Evolutionary conservation across 1,140 invertebrate species (phyloP).

Genomic region (Rhopalosiphum maidis): DNA sequence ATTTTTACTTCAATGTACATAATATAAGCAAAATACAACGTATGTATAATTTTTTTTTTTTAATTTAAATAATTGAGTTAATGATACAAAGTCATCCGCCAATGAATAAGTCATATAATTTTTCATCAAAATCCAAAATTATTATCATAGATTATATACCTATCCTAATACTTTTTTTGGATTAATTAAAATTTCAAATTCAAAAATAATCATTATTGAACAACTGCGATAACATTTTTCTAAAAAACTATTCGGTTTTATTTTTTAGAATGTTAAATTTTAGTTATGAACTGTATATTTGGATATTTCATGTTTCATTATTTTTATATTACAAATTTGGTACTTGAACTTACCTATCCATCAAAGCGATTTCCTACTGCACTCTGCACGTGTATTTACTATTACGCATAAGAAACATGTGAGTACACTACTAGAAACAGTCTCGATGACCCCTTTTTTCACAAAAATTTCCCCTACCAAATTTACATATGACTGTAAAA

Average conservation of each 20-base stretch:
- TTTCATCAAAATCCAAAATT: neutral
- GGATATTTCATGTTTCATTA: neutral
- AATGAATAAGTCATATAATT: neutral
- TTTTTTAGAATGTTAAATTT: neutral
- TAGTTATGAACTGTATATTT: neutral
- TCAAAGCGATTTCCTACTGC: neutral
- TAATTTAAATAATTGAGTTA: neutral
- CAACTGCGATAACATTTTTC: neutral
- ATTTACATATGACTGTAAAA: neutral
- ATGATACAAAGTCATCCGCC: neutral
- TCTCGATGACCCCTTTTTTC: slow-evolving; percentile 54
- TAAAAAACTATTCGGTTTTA: neutral
- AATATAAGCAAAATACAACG: neutral
- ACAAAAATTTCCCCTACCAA: slow-evolving; percentile 50
- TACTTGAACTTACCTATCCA: slow-evolving; percentile 53
- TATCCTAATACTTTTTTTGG: neutral
- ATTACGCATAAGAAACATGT: slow-evolving; percentile 42
- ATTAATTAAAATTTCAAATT: neutral
- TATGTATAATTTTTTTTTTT: neutral
- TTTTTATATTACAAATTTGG: neutral
- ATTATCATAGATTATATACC: neutral
- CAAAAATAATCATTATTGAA: neutral
- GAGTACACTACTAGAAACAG: slow-evolving; percentile 34
- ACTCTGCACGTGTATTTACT: slow-evolving; percentile 41
- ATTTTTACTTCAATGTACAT: neutral